These are phyloP conservation scores for Papilio protenor DNA, from an alignment of 2,888 invertebrate genomes.

Conservation along the genomic window DNA sequence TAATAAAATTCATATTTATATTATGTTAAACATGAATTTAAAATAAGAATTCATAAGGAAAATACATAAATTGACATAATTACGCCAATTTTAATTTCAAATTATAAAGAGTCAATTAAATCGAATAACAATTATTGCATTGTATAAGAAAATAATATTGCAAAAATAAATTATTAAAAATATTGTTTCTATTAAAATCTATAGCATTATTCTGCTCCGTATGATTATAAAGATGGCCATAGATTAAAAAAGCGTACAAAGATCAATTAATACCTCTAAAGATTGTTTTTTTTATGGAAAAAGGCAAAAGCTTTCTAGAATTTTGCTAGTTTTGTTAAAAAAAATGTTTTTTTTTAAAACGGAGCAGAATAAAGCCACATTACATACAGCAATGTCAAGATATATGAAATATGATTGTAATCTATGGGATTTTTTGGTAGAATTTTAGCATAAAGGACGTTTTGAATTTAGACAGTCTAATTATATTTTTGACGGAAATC, in stretches of 20 bases:
- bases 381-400: background rate
- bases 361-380: slow-evolving; percentile 21
- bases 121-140: background rate
- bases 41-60: background rate
- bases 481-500: slow-evolving; percentile 39
- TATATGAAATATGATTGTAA: background rate
- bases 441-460: slow-evolving; percentile 39
- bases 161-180: slow-evolving; percentile 7
- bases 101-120: background rate
- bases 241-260: slow-evolving; percentile 15
- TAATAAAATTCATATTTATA: too few relatives aligned
- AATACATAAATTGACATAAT: background rate
- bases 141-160: background rate
- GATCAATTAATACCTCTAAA: background rate
- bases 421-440: background rate
- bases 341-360: slow-evolving; percentile 5
- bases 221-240: background rate
- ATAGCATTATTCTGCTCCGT: slow-evolving; percentile 6
- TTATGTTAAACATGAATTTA: background rate
- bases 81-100: background rate
- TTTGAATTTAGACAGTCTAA: slow-evolving; percentile 43
- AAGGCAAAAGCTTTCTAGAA: background rate
- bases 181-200: background rate
- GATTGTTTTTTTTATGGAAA: background rate
- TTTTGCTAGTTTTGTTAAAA: slow-evolving; percentile 3